A percentile compares a stretch with the other conserved stretches of the same genome.
Conservation (phyloP, 2,113 vertebrate species). For the Oryzias javanicus region DNA sequence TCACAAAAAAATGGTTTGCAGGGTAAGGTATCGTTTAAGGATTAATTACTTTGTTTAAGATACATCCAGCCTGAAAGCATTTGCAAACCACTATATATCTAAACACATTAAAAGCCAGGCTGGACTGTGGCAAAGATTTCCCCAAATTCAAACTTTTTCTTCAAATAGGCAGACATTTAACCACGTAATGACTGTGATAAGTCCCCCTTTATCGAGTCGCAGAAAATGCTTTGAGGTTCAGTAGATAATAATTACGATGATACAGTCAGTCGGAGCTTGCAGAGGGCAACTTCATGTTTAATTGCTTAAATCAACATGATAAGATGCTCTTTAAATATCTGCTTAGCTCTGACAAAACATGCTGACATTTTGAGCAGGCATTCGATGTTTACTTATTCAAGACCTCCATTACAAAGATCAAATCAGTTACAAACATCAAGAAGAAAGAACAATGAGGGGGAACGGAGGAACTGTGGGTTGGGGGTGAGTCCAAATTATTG, state of each 20-base stretch:
- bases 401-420: constrained; percentile 67
- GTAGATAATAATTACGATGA: constrained; percentile 79
- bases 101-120: constrained; percentile 67
- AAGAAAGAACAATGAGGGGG: constrained; percentile 45
- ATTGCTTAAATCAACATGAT: constrained; percentile 81
- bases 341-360: constrained; percentile 62
- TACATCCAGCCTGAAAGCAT: constrained; percentile 57
- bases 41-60: constrained; percentile 63
- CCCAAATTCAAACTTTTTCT: constrained; percentile 57
- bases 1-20: constrained; percentile 30
- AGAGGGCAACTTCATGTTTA: constrained; percentile 81
- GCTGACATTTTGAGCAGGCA: constrained; percentile 64
- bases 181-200: constrained; percentile 77
- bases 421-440: constrained; percentile 56
- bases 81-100: constrained; percentile 53
- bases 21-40: constrained; percentile 48
- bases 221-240: constrained; percentile 79
- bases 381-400: constrained; percentile 70
- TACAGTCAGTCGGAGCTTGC: constrained; percentile 75
- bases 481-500: constrained; percentile 14
- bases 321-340: constrained; percentile 78
- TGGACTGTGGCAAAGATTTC: constrained; percentile 60
- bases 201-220: constrained; percentile 69
- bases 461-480: constrained; percentile 18
- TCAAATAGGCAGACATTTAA: constrained; percentile 76